Conservation (phyloP, 2,888 invertebrate species). For the Heliothis peltigera region DNA sequence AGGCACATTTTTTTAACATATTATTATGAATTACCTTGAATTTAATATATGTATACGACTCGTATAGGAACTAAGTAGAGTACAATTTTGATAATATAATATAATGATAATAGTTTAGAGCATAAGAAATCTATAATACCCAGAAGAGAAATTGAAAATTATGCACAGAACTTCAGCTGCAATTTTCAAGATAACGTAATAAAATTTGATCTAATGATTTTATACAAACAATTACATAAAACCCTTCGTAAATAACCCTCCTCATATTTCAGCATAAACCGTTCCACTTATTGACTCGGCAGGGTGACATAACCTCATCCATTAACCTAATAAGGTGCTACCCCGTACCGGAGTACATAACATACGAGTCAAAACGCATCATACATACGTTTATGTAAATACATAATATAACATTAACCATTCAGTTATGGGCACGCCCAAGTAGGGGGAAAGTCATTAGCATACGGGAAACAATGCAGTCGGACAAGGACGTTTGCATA, state of each 20-base stretch:
- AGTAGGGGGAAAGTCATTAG: constrained; percentile 68
- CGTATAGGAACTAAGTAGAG: no score
- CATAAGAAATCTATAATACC: background rate
- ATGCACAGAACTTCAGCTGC: constrained; percentile 12
- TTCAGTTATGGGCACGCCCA: constrained; percentile 56
- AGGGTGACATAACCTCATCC: background rate
- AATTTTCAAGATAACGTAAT: constrained; percentile 3
- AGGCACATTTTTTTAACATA: no score
- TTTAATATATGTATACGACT: no score
- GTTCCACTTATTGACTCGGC: background rate
- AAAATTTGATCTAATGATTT: constrained; percentile 19
- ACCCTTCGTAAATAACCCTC: background rate
- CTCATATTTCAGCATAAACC: background rate
- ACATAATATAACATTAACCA: constrained; percentile 46
- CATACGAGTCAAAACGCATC: constrained; percentile 17
- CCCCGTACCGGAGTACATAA: constrained; percentile 7
- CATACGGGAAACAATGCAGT: constrained; percentile 70
- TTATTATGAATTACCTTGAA: no score
- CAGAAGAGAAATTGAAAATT: constrained; percentile 3
- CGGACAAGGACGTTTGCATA: constrained; percentile 72
- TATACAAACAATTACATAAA: constrained; percentile 4
- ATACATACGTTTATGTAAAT: constrained; percentile 19
- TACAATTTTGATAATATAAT: no score
- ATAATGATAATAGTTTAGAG: no score
- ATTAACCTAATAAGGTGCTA: constrained; percentile 8